Percentiles rank a stretch among this genome's conserved stretches.
These are phyloP conservation scores for Mirounga angustirostris DNA, from an alignment of 2,113 vertebrate genomes.

Conservation along the genomic window DNA sequence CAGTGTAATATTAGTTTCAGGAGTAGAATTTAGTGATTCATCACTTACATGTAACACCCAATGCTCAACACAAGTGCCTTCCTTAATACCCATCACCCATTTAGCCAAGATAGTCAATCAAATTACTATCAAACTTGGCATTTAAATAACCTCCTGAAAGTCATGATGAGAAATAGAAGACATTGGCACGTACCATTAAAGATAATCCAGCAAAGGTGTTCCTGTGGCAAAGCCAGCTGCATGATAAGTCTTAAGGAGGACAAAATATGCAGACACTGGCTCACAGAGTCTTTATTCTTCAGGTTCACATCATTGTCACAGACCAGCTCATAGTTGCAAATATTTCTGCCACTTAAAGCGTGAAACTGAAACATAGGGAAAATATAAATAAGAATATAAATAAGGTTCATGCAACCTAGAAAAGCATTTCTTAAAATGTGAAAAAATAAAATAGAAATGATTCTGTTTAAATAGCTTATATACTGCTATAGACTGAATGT, in stretches of 20 bases:
- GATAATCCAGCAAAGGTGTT: conserved; percentile 91
- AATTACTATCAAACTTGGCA: neutral
- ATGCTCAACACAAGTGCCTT: neutral
- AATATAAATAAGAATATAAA: conserved; percentile 44
- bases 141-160: conserved; percentile 17
- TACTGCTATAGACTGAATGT: neutral
- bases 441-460: conserved; percentile 52
- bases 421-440: conserved; percentile 48
- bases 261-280: conserved; percentile 90
- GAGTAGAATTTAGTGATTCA: neutral
- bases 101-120: neutral
- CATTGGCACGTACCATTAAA: conserved; percentile 89
- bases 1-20: neutral
- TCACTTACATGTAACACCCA: neutral
- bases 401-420: neutral
- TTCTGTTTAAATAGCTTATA: neutral
- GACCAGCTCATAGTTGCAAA: conserved; percentile 90
- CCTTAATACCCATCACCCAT: neutral
- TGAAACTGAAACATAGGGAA: conserved; percentile 89
- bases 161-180: conserved; percentile 23
- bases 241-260: conserved; percentile 88
- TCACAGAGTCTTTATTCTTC: conserved; percentile 87
- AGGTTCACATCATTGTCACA: conserved; percentile 85
- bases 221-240: conserved; percentile 90
- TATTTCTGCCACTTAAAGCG: conserved; percentile 87